phyloP scores from a whole-genome alignment of 2,888 invertebrate genomes.

The Amphimallon solstitiale region DNA sequence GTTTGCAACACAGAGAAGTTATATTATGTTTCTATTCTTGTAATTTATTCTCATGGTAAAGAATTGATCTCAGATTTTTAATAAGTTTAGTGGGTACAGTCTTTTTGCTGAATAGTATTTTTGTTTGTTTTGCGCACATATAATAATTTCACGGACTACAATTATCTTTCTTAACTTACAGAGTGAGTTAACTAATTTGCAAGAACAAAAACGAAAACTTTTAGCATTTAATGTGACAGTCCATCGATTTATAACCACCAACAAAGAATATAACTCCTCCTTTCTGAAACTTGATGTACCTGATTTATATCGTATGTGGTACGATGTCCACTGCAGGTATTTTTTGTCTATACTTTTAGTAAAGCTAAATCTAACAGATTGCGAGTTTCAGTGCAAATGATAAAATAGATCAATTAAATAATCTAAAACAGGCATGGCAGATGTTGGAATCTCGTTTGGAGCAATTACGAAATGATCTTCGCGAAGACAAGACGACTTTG shows the following conservation, averaged over 20 bases:
- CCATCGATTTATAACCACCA: slow-evolving; percentile 67
- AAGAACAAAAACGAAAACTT: slow-evolving; percentile 68
- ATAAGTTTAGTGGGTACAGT: too few relatives aligned
- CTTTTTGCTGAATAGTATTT: too few relatives aligned
- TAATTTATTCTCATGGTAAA: too few relatives aligned
- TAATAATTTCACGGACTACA: too few relatives aligned
- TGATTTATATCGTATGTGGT: slow-evolving; percentile 75
- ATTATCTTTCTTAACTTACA: slow-evolving; percentile 65
- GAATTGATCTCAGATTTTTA: too few relatives aligned
- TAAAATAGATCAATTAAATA: slow-evolving; percentile 77
- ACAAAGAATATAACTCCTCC: slow-evolving; percentile 60
- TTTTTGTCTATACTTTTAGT: slow-evolving; percentile 44
- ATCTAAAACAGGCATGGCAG: slow-evolving; percentile 77
- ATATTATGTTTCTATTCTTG: too few relatives aligned
- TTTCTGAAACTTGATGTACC: slow-evolving; percentile 74
- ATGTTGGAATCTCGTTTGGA: slow-evolving; percentile 81
- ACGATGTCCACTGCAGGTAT: slow-evolving; percentile 77
- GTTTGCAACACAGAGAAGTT: too few relatives aligned
- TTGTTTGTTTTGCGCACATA: too few relatives aligned
- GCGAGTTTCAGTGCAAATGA: slow-evolving; percentile 70
- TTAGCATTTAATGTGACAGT: slow-evolving; percentile 69
- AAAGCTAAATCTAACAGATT: not conserved
- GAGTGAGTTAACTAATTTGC: slow-evolving; percentile 63
- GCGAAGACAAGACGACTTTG: slow-evolving; percentile 75
- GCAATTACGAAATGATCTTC: slow-evolving; percentile 79